phyloP scores from a whole-genome alignment of 1,140 invertebrate genomes.

The Ridgeia piscesae region DNA sequence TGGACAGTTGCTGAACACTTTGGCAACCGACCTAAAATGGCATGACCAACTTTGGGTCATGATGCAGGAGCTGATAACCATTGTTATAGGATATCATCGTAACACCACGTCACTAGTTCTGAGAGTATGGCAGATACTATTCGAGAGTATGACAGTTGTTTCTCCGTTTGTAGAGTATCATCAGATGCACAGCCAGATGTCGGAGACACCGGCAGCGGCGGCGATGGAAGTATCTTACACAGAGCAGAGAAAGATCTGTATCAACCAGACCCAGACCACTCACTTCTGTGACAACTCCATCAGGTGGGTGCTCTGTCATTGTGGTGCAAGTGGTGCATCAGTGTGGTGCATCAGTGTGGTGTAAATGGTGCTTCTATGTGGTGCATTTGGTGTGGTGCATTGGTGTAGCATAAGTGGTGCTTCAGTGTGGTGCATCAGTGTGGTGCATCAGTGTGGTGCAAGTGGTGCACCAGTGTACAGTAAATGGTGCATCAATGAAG shows the following conservation, averaged over 20 bases:
- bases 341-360: constrained; percentile 10
- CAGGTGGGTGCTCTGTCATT: constrained; percentile 37
- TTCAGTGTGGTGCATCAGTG: not conserved
- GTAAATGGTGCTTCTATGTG: not conserved
- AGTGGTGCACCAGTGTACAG: no score
- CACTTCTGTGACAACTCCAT: constrained; percentile 74
- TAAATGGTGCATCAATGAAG: no score
- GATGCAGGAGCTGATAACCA: no score
- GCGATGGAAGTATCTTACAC: constrained; percentile 43
- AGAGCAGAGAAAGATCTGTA: constrained; percentile 76
- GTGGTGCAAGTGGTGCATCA: constrained; percentile 30
- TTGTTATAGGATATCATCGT: no score
- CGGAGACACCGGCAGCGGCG: constrained; percentile 61
- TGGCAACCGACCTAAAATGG: no score
- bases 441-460: constrained; percentile 3
- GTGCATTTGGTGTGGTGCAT: not conserved
- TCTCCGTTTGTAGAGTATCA: constrained; percentile 44
- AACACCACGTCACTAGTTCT: no score
- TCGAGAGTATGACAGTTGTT: not conserved
- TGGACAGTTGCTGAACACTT: no score
- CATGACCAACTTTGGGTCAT: no score
- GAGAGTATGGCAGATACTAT: not conserved
- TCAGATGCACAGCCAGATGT: constrained; percentile 63
- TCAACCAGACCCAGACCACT: constrained; percentile 74
- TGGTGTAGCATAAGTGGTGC: not conserved